Percentiles rank a stretch among this genome's conserved stretches.
Conservation (phyloP, 1,140 invertebrate genomes). For the Drosophila santomea region DNA sequence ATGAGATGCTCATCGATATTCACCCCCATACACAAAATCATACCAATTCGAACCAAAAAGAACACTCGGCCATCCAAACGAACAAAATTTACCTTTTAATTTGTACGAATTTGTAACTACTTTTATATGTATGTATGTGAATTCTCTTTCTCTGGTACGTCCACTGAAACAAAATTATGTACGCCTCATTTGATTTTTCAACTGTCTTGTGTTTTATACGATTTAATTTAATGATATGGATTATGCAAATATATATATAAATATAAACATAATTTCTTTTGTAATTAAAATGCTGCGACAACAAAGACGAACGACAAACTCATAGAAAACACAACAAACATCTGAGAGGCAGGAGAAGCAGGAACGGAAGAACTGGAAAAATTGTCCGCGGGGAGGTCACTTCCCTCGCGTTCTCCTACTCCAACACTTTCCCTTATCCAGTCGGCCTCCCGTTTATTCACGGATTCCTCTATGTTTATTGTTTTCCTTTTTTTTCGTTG, state of each 20-base stretch:
- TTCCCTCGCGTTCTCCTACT: constrained; percentile 19
- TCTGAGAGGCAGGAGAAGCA: constrained; percentile 25
- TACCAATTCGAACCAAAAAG: constrained; percentile 74
- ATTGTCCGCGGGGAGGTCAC: constrained; percentile 41
- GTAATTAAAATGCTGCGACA: constrained; percentile 76
- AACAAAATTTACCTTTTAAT: constrained; percentile 56
- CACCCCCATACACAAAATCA: constrained; percentile 32
- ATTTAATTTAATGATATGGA: constrained; percentile 67
- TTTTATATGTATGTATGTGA: constrained; percentile 28
- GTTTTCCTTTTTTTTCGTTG: constrained; percentile 29
- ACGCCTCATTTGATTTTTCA: constrained; percentile 45
- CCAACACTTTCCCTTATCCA: constrained; percentile 38
- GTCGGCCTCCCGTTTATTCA: constrained; percentile 21
- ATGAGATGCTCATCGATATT: constrained; percentile 54
- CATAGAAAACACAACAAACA: constrained; percentile 46
- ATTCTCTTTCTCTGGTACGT: constrained; percentile 49
- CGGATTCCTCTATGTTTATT: constrained; percentile 33
- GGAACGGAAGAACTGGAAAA: constrained; percentile 37
- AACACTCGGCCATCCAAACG: constrained; percentile 65
- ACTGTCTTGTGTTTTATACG: constrained; percentile 53
- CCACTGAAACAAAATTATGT: constrained; percentile 58
- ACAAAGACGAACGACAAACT: constrained; percentile 39
- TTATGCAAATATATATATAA: constrained; percentile 78
- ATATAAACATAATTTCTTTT: constrained; percentile 72
- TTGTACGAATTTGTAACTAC: constrained; percentile 45